These are phyloP conservation scores for Cepaea hortensis DNA, from an alignment of 2,888 invertebrate species.

Conservation along the genomic window DNA sequence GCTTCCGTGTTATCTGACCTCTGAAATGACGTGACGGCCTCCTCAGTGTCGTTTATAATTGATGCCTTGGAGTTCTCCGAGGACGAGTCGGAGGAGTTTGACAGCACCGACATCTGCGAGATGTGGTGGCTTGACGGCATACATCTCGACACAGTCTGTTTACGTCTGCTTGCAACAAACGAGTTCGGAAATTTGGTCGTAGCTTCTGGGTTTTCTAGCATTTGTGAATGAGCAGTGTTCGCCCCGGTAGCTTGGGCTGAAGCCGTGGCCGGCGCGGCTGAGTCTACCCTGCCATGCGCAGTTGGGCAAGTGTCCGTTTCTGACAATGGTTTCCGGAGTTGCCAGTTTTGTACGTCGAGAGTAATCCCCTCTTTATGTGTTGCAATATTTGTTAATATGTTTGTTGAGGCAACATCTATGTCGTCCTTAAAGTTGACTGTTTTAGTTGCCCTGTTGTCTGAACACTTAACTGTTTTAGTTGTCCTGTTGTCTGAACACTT, in stretches of 20 bases:
- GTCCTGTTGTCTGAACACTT: constrained; percentile 13
- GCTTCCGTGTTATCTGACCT: neutral
- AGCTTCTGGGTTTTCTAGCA: neutral
- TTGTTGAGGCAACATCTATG: neutral
- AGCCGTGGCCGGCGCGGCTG: neutral
- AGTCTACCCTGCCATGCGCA: neutral
- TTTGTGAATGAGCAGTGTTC: neutral
- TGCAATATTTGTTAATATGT: too few relatives aligned
- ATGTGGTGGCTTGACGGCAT: neutral
- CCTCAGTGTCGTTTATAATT: constrained; percentile 4
- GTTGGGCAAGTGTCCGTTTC: neutral
- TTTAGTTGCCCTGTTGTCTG: neutral
- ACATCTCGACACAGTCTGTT: neutral
- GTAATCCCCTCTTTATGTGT: too few relatives aligned
- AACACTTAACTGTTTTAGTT: too few relatives aligned
- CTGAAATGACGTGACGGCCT: constrained; percentile 37
- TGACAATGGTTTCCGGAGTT: neutral
- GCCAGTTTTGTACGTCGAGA: too few relatives aligned
- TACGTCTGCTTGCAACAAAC: constrained; percentile 41
- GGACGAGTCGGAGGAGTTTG: constrained; percentile 3
- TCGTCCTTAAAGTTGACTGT: constrained; percentile 34
- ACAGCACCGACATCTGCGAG: neutral
- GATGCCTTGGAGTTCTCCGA: neutral
- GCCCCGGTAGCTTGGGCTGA: too few relatives aligned
- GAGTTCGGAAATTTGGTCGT: constrained; percentile 47